Conservation (phyloP, 2,113 vertebrate species). For the Taurulus bubalis region DNA sequence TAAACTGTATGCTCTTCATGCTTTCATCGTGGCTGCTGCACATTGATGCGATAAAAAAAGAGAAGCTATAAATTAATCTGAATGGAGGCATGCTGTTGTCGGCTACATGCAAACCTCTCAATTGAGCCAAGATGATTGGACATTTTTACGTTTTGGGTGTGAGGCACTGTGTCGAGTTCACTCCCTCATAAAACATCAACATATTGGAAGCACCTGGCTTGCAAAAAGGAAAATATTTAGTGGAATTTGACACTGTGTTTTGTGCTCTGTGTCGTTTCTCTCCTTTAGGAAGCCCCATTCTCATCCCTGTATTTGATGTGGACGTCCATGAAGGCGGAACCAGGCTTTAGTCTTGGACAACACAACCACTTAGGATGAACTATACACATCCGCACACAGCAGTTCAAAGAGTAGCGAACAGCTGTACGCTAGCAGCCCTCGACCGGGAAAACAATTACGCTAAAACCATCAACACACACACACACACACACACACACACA, state of each 20-base stretch:
- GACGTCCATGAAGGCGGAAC: not conserved
- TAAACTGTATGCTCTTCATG: not conserved
- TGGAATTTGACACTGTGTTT: not conserved
- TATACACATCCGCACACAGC: not conserved
- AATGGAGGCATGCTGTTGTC: not conserved
- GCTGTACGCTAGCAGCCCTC: not conserved
- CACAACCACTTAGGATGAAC: conserved; percentile 1
- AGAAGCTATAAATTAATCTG: not conserved
- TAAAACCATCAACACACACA: not conserved
- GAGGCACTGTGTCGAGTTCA: not conserved
- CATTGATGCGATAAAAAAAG: not conserved
- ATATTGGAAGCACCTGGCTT: not conserved
- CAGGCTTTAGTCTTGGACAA: not conserved
- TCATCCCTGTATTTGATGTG: not conserved
- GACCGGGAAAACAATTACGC: not conserved
- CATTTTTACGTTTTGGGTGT: not conserved
- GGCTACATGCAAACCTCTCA: not conserved
- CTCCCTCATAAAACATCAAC: conserved; percentile 5
- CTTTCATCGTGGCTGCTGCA: not conserved
- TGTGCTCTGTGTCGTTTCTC: not conserved
- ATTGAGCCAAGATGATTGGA: not conserved
- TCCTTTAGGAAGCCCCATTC: not conserved
- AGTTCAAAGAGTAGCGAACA: not conserved
- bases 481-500: too few relatives aligned
- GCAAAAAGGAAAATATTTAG: conserved; percentile 13